Conservation (phyloP, 2,888 invertebrate species). For the Napeogenes inachia region DNA sequence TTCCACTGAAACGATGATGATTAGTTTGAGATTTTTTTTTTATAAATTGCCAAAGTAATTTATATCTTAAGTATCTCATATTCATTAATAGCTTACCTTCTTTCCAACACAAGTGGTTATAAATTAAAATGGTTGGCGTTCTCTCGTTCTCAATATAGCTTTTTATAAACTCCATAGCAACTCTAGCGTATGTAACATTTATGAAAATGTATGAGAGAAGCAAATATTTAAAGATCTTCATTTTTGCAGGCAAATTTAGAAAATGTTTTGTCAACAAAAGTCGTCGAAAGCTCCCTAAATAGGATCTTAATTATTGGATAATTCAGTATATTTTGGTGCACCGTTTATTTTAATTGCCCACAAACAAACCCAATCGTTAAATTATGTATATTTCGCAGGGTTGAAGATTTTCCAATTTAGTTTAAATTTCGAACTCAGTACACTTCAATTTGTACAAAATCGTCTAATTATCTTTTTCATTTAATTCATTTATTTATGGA, state of each 20-base stretch:
- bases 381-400: background rate
- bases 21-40: too few relatives aligned
- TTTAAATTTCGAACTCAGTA: background rate
- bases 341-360: background rate
- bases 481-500: too few relatives aligned
- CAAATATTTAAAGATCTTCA: background rate
- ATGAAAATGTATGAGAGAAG: background rate
- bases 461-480: background rate
- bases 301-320: background rate
- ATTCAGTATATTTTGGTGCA: background rate
- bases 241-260: background rate
- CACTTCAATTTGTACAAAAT: too few relatives aligned
- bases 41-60: too few relatives aligned
- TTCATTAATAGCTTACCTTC: slow-evolving; percentile 34
- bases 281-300: background rate
- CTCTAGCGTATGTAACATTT: slow-evolving; percentile 12
- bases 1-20: slow-evolving; percentile 29
- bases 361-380: background rate
- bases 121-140: slow-evolving; percentile 46
- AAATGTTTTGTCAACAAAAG: background rate
- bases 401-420: background rate
- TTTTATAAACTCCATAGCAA: slow-evolving; percentile 40
- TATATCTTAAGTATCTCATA: too few relatives aligned
- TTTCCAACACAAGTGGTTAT: slow-evolving; percentile 46
- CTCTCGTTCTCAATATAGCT: slow-evolving; percentile 47